A percentile compares a stretch with the other conserved stretches of the same genome.
Conservation (phyloP, 1,140 invertebrate species). For the Amphibalanus amphitrite region DNA sequence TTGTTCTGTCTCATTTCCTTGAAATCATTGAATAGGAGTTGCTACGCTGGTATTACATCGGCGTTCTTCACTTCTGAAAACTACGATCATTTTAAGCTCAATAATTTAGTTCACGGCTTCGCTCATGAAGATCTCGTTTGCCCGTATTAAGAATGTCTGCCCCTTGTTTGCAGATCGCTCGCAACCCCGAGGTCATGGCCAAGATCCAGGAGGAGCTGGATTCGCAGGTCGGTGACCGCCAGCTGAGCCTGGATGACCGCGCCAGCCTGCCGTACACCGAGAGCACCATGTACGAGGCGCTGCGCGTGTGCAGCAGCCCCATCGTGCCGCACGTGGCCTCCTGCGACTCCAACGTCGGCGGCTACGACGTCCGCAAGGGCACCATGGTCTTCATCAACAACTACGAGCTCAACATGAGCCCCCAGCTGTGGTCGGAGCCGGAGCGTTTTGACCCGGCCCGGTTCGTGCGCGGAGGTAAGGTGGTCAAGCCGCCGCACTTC, state of each 20-base stretch:
- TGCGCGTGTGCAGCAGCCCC: constrained; percentile 61
- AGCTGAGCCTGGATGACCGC: constrained; percentile 41
- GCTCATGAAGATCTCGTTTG: no score
- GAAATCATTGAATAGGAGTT: no score
- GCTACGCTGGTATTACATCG: no score
- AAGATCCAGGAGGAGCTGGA: constrained; percentile 52
- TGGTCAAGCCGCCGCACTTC: constrained; percentile 40
- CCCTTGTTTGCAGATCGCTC: constrained; percentile 42
- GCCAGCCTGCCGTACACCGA: constrained; percentile 58
- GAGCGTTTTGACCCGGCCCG: constrained; percentile 49
- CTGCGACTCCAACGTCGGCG: constrained; percentile 46
- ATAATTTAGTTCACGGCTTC: no score
- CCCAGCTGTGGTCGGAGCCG: constrained; percentile 52
- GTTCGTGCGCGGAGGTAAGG: constrained; percentile 38
- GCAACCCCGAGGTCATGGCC: constrained; percentile 35
- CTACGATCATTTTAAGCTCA: no score
- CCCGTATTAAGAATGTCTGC: no score
- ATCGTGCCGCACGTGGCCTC: constrained; percentile 80
- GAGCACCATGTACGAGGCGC: constrained; percentile 57
- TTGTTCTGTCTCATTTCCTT: no score
- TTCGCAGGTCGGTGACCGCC: constrained; percentile 25
- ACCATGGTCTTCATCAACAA: constrained; percentile 77
- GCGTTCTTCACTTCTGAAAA: no score
- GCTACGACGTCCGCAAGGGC: constrained; percentile 53
- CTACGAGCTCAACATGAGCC: constrained; percentile 58